Conservation (phyloP, 2,888 invertebrate species). For the Colletes collaris region DNA sequence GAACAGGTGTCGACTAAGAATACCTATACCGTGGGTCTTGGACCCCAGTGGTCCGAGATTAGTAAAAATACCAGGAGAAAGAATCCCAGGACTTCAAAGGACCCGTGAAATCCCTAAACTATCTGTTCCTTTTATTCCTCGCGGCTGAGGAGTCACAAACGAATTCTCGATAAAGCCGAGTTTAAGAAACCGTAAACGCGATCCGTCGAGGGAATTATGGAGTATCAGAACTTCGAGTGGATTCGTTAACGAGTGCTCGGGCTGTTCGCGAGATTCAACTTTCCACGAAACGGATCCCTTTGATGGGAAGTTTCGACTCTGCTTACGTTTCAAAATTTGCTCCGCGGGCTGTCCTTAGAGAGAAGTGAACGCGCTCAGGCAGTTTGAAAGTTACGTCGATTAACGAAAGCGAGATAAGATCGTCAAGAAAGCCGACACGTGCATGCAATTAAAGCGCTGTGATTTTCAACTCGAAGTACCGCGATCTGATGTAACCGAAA, state of each 20-base stretch:
- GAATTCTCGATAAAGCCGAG: not conserved
- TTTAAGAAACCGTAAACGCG: not conserved
- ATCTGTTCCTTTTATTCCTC: not conserved
- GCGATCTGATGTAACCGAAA: not conserved
- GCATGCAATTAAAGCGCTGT: slow-evolving; percentile 4
- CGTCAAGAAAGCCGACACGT: slow-evolving; percentile 5
- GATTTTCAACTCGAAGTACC: not conserved
- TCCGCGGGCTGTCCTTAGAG: not conserved
- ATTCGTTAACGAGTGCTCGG: not conserved
- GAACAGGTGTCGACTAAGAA: slow-evolving; percentile 46
- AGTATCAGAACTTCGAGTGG: not conserved
- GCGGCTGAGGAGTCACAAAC: not conserved
- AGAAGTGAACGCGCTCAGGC: not conserved
- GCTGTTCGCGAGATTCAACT: slow-evolving; percentile 3
- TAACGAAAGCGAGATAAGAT: slow-evolving; percentile 26
- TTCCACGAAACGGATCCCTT: not conserved
- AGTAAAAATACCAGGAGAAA: not conserved
- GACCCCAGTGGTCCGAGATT: not conserved
- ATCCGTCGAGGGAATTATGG: not conserved
- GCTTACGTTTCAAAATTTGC: not conserved
- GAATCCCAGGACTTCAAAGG: slow-evolving; percentile 10
- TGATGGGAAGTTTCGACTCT: no score
- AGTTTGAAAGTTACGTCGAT: slow-evolving; percentile 15
- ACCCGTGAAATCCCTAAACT: not conserved
- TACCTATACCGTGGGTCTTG: not conserved